Evolutionary conservation across 2,797 vertebrate genomes (phyloP).

Genomic region (Crenichthys baileyi): DNA sequence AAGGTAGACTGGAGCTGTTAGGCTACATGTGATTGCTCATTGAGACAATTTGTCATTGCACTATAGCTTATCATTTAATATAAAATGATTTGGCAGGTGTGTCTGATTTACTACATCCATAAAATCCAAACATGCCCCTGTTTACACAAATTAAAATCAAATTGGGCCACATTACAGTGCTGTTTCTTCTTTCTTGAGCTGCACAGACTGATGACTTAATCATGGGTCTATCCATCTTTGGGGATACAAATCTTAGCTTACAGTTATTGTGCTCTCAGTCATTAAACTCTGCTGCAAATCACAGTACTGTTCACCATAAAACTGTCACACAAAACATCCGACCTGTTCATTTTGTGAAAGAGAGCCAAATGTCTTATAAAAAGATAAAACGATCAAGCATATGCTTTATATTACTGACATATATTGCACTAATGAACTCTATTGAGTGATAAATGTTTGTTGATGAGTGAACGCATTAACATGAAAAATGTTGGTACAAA

Average conservation of each 20-base stretch:
- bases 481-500: conserved; percentile 64
- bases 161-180: conserved; percentile 1
- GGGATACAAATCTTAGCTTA: conserved; percentile 31
- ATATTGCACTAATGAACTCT: conserved; percentile 46
- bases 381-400: conserved; percentile 32
- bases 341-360: conserved; percentile 38
- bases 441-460: conserved; percentile 57
- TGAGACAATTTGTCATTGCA: conserved; percentile 2
- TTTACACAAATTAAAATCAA: conserved; percentile 16
- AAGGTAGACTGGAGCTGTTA: background rate
- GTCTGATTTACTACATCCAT: conserved; percentile 9
- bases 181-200: conserved; percentile 23
- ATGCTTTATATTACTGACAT: conserved; percentile 54
- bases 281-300: conserved; percentile 52
- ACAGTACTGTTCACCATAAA: conserved; percentile 46
- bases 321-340: conserved; percentile 32
- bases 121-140: conserved; percentile 8
- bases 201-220: conserved; percentile 40
- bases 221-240: conserved; percentile 36
- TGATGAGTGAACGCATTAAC: conserved; percentile 67
- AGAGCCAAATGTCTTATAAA: conserved; percentile 32
- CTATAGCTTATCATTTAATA: background rate
- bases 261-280: conserved; percentile 41
- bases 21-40: background rate
- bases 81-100: background rate